phyloP scores from a whole-genome alignment of 2,797 vertebrate species.

The Acestrorhynchus altus region DNA sequence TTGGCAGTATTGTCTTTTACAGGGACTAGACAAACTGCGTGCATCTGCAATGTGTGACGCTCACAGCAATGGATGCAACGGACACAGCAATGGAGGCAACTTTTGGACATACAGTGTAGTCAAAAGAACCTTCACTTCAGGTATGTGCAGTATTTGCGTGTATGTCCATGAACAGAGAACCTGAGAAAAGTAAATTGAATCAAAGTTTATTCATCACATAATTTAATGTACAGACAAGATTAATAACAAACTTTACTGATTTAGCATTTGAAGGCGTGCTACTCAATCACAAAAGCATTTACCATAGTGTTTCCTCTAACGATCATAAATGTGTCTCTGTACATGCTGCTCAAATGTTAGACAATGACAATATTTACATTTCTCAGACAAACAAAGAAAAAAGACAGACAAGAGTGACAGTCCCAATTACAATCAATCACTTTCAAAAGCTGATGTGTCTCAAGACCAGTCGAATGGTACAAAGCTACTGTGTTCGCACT shows the following conservation, averaged over 20 bases:
- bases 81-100: too few species aligned
- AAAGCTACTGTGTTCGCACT: conserved; percentile 41
- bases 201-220: conserved; percentile 62
- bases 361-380: conserved; percentile 63
- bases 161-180: background rate
- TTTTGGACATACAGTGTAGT: too few species aligned
- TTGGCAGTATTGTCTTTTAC: too few species aligned
- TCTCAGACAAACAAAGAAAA: conserved; percentile 48
- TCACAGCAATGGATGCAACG: too few species aligned
- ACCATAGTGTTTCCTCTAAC: conserved; percentile 65
- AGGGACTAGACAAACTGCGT: too few species aligned
- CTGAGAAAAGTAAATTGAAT: background rate
- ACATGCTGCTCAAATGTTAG: conserved; percentile 67
- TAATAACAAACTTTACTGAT: conserved; percentile 79
- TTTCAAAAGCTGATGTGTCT: conserved; percentile 58
- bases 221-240: conserved; percentile 76
- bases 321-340: conserved; percentile 65
- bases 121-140: too few species aligned
- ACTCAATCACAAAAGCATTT: conserved; percentile 67
- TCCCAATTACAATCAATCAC: conserved; percentile 60
- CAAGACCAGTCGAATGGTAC: conserved; percentile 58
- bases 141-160: background rate
- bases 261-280: conserved; percentile 76
- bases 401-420: conserved; percentile 56
- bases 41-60: too few species aligned